Conservation (phyloP, 2,888 invertebrate genomes). For the Platerodrilus igneus region DNA sequence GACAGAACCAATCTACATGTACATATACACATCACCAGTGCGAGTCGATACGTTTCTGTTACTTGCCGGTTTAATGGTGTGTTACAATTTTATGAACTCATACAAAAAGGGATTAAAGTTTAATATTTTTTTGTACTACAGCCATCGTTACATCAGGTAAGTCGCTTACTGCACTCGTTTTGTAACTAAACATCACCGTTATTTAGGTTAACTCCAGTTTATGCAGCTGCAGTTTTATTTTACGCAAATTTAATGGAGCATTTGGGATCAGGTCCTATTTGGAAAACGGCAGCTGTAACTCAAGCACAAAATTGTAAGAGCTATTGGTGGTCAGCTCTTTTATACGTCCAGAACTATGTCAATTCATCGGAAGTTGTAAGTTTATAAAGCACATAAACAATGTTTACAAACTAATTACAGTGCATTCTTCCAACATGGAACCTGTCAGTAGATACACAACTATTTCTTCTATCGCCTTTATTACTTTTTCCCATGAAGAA, state of each 20-base stretch:
- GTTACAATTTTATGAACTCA: constrained; percentile 45
- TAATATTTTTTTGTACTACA: constrained; percentile 41
- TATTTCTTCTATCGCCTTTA: constrained; percentile 54
- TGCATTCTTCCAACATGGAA: constrained; percentile 58
- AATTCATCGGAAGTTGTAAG: constrained; percentile 18
- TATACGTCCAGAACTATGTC: constrained; percentile 47
- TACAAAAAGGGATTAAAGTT: constrained; percentile 35
- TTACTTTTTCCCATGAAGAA: constrained; percentile 49
- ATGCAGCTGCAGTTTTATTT: constrained; percentile 47
- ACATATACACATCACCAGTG: too few relatives aligned
- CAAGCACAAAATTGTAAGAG: constrained; percentile 35
- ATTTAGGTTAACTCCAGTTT: constrained; percentile 51
- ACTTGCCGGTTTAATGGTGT: constrained; percentile 56
- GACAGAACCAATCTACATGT: too few relatives aligned
- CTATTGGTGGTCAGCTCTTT: constrained; percentile 46
- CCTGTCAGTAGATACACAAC: constrained; percentile 56
- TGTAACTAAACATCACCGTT: too few relatives aligned
- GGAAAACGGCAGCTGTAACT: constrained; percentile 39
- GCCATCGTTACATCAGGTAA: constrained; percentile 49
- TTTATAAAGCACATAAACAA: too few relatives aligned
- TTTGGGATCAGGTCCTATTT: constrained; percentile 51
- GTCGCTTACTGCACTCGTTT: too few relatives aligned
- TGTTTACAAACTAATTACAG: too few relatives aligned
- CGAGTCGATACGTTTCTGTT: constrained; percentile 62
- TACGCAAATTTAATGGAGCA: constrained; percentile 48